A percentile compares a stretch with the other conserved stretches of the same genome.
These are phyloP conservation scores for Yoshiicerus persimilis DNA, from an alignment of 1,140 invertebrate species.

Conservation along the genomic window DNA sequence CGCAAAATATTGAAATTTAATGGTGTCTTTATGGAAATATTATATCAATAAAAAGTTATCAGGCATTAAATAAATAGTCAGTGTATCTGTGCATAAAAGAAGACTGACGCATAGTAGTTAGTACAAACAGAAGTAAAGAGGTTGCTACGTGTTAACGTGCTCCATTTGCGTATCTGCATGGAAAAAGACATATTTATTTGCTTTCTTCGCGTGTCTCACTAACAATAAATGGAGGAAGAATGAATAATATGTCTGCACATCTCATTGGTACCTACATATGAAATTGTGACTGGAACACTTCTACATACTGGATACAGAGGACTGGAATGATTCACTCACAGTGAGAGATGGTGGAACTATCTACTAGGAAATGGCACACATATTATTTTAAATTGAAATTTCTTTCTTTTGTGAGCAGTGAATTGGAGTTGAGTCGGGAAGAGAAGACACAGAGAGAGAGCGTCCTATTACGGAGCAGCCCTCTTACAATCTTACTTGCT, in stretches of 20 bases:
- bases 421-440: background rate
- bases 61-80: background rate
- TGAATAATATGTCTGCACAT: background rate
- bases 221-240: background rate
- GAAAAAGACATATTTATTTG: background rate
- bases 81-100: background rate
- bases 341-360: background rate
- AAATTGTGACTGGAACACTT: background rate
- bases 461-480: background rate
- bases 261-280: background rate
- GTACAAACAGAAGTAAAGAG: background rate
- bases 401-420: background rate
- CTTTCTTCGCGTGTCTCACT: background rate
- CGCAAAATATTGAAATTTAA: too few relatives aligned
- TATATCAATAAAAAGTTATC: background rate
- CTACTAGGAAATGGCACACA: background rate
- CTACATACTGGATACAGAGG: background rate
- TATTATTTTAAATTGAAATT: slow-evolving; percentile 2
- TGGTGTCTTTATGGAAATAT: too few relatives aligned
- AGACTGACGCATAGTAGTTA: background rate
- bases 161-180: background rate
- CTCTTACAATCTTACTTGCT: background rate
- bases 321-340: background rate
- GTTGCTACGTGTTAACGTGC: background rate
- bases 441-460: background rate